Evolutionary conservation across 2,113 vertebrate species (phyloP), one percentile per base, ranked within the genome.

Genomic region (Festucalex cinctus): DNA sequence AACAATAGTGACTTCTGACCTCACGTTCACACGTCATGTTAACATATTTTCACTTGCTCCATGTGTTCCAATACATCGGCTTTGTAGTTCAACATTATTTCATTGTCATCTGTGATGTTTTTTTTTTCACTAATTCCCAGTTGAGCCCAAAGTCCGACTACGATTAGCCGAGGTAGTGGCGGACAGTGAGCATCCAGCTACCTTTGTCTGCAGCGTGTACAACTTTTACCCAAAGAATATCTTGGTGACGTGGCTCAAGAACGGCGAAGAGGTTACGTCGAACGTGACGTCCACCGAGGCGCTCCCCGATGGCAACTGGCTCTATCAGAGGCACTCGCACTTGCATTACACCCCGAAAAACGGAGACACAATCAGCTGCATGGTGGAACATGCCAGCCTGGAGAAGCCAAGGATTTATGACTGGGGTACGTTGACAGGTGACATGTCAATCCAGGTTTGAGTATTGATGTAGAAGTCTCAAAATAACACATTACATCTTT

Each of bases 151-250:
- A 0, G 46, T 82, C 24, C 51, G n/a, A 13, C 10, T 88, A 60
- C 70, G 28, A 13, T 71, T 71, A 14, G 63, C n/a, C 0, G 0
- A 75, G 12, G 19, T 41, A 24, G 12, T 2, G n/a, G 5, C 3
- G 6, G 2, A 6, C n/a, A 60, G 64, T 41, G 51, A 2, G 59
- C 78, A 0, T 37, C 65, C 73, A 5, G 3, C 6, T 17, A 54
- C 65, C 36, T 67, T 88, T 0, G 0, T 69, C 32, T 88, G 83
- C 75, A 85, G 75, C 0, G 78, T 13, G 3, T 69, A 75, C 46
- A 12, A 62, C 46, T 88, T 88, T 46, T 88, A 79, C 46, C 88
- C 88, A 26, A 85, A 83, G 63, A 36, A n/a, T 2, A 83, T 89
- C 72, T 53, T 0, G 26, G 19, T 89, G 35, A 79, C 51, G 0